A percentile compares a stretch with the other conserved stretches of the same genome.
These are phyloP conservation scores for Scyliorhinus canicula DNA, from an alignment of 2,797 vertebrate genomes.

Conservation along the genomic window DNA sequence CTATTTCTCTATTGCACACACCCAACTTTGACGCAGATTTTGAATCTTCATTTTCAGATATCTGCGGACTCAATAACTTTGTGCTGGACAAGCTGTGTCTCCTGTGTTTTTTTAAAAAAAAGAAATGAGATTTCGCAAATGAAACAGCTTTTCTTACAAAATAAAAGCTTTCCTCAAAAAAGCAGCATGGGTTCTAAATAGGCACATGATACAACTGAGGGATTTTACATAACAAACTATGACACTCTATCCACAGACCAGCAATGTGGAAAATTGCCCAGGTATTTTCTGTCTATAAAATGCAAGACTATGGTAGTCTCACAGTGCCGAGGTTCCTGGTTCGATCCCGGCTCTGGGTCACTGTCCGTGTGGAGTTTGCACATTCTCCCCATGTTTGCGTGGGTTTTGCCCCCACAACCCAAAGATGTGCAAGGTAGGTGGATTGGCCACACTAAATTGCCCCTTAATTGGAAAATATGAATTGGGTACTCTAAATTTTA, in stretches of 20 bases:
- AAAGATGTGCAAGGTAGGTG: no score
- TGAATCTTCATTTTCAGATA: slow-evolving; percentile 66
- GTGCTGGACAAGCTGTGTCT: slow-evolving; percentile 86
- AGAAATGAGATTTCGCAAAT: neutral
- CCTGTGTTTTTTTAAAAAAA: slow-evolving; percentile 52
- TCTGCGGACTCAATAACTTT: slow-evolving; percentile 77
- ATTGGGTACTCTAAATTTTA: no score
- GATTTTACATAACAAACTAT: neutral
- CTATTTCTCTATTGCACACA: slow-evolving; percentile 87
- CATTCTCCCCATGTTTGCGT: no score
- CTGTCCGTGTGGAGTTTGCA: no score
- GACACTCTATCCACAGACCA: no score
- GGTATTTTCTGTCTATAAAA: neutral
- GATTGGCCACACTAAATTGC: no score
- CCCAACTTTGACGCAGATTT: slow-evolving; percentile 62
- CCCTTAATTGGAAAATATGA: no score
- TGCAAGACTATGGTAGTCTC: no score
- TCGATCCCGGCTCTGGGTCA: no score
- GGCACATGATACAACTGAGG: neutral
- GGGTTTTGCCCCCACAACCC: no score
- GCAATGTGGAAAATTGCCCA: neutral
- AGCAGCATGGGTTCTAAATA: neutral
- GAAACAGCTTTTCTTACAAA: neutral
- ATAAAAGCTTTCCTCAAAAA: neutral
- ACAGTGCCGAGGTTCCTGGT: no score